phyloP scores from a whole-genome alignment of 2,797 vertebrate genomes.

The Enteromius mattozi region DNA sequence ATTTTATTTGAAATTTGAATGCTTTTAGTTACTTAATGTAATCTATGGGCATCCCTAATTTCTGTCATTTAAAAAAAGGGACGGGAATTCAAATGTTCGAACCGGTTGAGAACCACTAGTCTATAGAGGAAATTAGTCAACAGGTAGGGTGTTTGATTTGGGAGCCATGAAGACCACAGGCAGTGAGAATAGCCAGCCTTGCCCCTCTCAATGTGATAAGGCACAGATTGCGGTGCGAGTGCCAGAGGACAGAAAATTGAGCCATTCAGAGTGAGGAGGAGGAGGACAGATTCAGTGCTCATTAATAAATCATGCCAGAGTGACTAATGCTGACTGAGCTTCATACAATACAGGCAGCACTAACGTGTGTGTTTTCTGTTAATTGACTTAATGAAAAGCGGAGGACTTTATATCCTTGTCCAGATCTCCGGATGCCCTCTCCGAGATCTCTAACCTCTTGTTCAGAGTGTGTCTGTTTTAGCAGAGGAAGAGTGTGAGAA shows the following conservation, averaged over 20 bases:
- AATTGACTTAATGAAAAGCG: conserved; percentile 41
- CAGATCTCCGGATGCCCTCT: conserved; percentile 43
- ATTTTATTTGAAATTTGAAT: not conserved
- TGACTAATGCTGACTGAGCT: conserved; percentile 51
- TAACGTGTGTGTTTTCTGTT: conserved; percentile 10
- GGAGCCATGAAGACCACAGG: not conserved
- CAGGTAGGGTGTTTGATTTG: not conserved
- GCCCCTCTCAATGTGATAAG: conserved; percentile 33
- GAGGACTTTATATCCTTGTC: conserved; percentile 27
- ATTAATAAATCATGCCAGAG: conserved; percentile 49
- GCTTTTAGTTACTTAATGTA: not conserved
- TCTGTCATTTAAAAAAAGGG: not conserved
- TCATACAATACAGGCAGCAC: conserved; percentile 36
- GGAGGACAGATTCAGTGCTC: conserved; percentile 24
- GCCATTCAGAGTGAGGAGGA: conserved; percentile 34
- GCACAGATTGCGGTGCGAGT: conserved; percentile 20
- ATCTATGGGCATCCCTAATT: not conserved
- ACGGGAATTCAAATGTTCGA: not conserved
- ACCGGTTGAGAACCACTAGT: not conserved
- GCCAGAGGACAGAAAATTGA: conserved; percentile 30
- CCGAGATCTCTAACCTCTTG: conserved; percentile 18
- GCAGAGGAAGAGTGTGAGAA: conserved; percentile 52
- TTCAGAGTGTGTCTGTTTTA: conserved; percentile 50
- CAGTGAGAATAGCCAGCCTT: conserved; percentile 22
- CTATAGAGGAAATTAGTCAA: not conserved